Percentiles rank a stretch among this genome's conserved stretches.
phyloP scores from a whole-genome alignment of 2,888 invertebrate species.

The Drosophila ustulata region DNA sequence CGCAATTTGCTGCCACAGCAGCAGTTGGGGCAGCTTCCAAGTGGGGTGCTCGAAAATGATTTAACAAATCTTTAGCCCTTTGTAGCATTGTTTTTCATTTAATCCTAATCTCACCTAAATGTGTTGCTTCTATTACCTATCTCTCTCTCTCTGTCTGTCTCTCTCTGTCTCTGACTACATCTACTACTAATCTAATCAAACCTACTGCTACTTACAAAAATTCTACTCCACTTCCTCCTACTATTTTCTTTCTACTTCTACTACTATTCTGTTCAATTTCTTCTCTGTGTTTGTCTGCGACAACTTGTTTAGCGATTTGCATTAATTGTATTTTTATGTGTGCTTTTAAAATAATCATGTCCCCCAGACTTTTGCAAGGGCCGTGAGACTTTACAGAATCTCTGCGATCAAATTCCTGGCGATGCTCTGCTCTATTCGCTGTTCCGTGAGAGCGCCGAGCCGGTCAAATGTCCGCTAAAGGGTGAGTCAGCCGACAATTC shows the following conservation, averaged over 20 bases:
- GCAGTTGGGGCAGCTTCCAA: conserved; percentile 51
- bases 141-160: conserved; percentile 33
- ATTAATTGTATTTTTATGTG: conserved; percentile 83
- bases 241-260: conserved; percentile 30
- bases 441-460: conserved; percentile 94
- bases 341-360: conserved; percentile 85
- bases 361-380: conserved; percentile 85
- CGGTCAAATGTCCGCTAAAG: conserved; percentile 94
- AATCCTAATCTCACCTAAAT: conserved; percentile 59
- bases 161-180: conserved; percentile 18
- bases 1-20: neutral
- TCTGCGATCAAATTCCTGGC: conserved; percentile 95
- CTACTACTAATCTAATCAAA: conserved; percentile 12
- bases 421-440: conserved; percentile 95
- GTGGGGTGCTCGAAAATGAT: conserved; percentile 53
- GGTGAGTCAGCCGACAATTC: conserved; percentile 68
- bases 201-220: conserved; percentile 30
- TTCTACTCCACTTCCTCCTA: conserved; percentile 19
- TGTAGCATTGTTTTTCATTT: conserved; percentile 65
- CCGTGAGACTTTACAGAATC: conserved; percentile 90
- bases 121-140: conserved; percentile 64
- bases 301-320: conserved; percentile 81
- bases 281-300: conserved; percentile 61
- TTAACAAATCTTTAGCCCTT: conserved; percentile 47
- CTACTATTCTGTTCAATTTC: conserved; percentile 32